Conservation (phyloP, 2,888 invertebrate genomes). For the Pyralis farinalis region DNA sequence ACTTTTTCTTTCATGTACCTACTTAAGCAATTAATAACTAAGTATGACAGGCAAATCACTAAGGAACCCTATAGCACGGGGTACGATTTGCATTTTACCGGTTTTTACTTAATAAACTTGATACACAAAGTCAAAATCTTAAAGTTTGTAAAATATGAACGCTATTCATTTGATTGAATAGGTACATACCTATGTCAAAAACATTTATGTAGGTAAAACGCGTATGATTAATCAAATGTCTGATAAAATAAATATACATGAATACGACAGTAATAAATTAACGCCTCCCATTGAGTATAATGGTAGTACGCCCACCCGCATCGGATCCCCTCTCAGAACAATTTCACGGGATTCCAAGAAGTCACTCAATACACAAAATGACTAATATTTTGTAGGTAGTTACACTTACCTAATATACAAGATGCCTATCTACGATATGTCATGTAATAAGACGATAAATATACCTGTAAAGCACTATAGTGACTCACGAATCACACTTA, state of each 20-base stretch:
- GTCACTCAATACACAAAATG: slow-evolving; percentile 26
- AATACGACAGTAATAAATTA: slow-evolving; percentile 57
- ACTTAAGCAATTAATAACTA: too few species aligned
- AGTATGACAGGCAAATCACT: too few species aligned
- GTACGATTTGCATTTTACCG: too few species aligned
- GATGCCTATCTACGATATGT: too few species aligned
- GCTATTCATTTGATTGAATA: background rate
- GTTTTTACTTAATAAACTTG: too few species aligned
- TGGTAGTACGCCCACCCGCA: slow-evolving; percentile 59
- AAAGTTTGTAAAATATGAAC: slow-evolving; percentile 9
- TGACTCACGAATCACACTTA: too few species aligned
- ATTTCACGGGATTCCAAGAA: slow-evolving; percentile 57
- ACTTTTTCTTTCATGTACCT: too few species aligned
- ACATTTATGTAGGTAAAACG: slow-evolving; percentile 2
- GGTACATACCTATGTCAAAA: background rate
- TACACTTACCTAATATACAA: too few species aligned
- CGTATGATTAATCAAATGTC: slow-evolving; percentile 17
- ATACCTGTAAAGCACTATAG: too few species aligned
- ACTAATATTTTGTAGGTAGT: slow-evolving; percentile 10
- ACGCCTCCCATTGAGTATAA: slow-evolving; percentile 66
- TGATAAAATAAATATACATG: slow-evolving; percentile 37
- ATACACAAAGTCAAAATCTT: too few species aligned
- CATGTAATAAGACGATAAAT: too few species aligned
- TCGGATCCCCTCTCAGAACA: slow-evolving; percentile 54
- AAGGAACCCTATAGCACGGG: too few species aligned